These are phyloP conservation scores for Sebastes aleutianus DNA, from an alignment of 2,797 vertebrate species.

Conservation along the genomic window DNA sequence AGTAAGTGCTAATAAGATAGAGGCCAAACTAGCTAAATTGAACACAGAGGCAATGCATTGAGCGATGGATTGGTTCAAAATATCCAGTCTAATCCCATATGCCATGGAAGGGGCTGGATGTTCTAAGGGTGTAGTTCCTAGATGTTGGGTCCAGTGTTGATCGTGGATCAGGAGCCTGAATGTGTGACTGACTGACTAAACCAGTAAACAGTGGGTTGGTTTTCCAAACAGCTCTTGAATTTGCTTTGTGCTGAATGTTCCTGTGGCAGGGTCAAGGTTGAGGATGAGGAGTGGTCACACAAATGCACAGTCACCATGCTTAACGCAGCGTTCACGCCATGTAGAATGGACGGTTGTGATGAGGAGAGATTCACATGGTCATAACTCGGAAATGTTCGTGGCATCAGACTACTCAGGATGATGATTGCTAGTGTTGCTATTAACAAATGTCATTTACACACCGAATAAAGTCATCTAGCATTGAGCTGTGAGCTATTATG, in stretches of 20 bases:
- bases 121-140: constrained; percentile 6
- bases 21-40: neutral
- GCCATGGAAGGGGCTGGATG: constrained; percentile 50
- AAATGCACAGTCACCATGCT: neutral
- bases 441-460: neutral
- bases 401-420: neutral
- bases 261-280: constrained; percentile 37
- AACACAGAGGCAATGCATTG: neutral
- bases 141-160: neutral
- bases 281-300: constrained; percentile 40
- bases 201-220: constrained; percentile 1
- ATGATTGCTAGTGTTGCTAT: neutral
- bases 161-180: neutral
- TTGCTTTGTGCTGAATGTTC: constrained; percentile 41
- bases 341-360: neutral
- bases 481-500: neutral
- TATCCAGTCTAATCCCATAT: neutral
- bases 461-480: neutral
- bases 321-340: neutral
- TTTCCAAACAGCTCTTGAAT: constrained; percentile 22
- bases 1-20: neutral
- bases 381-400: neutral
- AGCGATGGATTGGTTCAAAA: neutral
- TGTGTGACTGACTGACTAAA: neutral
- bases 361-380: neutral